Evolutionary conservation across 2,888 invertebrate species (phyloP), one percentile per base, ranked within the genome.

Genomic region (Volucella inflata): DNA sequence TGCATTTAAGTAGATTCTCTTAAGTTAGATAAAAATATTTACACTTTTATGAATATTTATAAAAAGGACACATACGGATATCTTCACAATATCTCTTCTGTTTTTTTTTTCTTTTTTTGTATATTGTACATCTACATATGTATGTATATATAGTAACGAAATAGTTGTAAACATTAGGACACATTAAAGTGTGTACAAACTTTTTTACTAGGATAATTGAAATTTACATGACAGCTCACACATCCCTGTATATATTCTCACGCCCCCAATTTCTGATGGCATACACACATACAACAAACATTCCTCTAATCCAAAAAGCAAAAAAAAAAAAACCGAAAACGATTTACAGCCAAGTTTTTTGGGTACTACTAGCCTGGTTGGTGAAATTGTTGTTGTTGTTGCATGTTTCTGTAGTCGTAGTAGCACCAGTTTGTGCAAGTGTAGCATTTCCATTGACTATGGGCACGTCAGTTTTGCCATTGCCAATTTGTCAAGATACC

Each of bases 291-390:
- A n/a, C 44, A 3, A 12, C 6, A 12, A 36, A 4, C 10, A 36
- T n/a, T 10, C 21, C 17, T 53, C 36, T 16, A 68, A 11, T 16
- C 10, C 6, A 17, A 60, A 42, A 42, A 40, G 16, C 44, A 14
- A 38, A 17, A 44, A 16, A 64, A 44, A 10, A 9, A 3, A 48
- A 57, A 57, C 50, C 16, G 12, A 12, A 44, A 38, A 14, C 68
- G 80, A 74, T 87, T 88, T 91, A 91, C 64, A 91, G 89, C 91
- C 91, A 91, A 87, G 90, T 91, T 87, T 88, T 91, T 68, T 91
- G 90, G 84, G 89, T 88, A 46, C 87, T 74, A 57, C 67, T 65
- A 10, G 44, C 77, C 30, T 72, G 42, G 67, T 72, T 74, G 51
- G 53, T 74, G 64, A 46, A 55, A 53, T 67, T 75, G 78, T 75